Percentiles rank a stretch among this genome's conserved stretches.
These are phyloP conservation scores for Neomorphus geoffroyi DNA, from an alignment of 2,797 vertebrate genomes.

Conservation along the genomic window DNA sequence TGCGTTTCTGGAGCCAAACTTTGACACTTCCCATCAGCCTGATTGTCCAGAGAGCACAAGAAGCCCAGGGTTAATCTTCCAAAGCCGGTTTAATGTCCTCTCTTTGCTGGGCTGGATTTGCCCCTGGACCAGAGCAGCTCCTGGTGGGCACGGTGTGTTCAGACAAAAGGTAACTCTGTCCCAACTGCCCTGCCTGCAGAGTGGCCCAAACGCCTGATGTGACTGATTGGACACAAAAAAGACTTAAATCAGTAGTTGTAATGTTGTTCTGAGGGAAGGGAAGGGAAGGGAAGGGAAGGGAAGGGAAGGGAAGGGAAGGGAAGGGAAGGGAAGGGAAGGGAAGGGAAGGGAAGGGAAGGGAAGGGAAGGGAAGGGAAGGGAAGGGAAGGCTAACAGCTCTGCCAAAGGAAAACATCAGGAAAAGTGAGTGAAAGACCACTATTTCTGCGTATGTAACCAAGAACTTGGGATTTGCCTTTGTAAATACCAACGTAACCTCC, in stretches of 20 bases:
- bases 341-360: too few species aligned
- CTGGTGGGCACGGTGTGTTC: too few species aligned
- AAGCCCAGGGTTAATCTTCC: background rate
- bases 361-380: too few species aligned
- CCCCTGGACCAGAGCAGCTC: background rate
- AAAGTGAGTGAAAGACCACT: background rate
- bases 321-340: too few species aligned
- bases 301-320: too few species aligned
- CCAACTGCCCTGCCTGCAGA: background rate
- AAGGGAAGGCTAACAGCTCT: background rate
- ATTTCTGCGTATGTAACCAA: background rate
- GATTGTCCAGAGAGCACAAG: background rate
- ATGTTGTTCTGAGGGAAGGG: too few species aligned
- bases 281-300: background rate
- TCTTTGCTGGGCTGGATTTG: background rate
- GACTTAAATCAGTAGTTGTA: background rate
- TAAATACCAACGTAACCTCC: background rate
- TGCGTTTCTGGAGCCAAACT: slow-evolving; percentile 47
- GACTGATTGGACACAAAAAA: accelerated
- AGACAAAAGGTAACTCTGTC: background rate
- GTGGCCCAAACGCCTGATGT: background rate
- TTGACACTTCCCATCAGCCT: background rate
- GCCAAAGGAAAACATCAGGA: background rate
- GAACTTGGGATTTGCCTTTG: background rate
- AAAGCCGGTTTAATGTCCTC: background rate